Evolutionary conservation across 2,797 vertebrate genomes (phyloP), one percentile per base, ranked within the genome.

Genomic region (Austrolebias charrua): DNA sequence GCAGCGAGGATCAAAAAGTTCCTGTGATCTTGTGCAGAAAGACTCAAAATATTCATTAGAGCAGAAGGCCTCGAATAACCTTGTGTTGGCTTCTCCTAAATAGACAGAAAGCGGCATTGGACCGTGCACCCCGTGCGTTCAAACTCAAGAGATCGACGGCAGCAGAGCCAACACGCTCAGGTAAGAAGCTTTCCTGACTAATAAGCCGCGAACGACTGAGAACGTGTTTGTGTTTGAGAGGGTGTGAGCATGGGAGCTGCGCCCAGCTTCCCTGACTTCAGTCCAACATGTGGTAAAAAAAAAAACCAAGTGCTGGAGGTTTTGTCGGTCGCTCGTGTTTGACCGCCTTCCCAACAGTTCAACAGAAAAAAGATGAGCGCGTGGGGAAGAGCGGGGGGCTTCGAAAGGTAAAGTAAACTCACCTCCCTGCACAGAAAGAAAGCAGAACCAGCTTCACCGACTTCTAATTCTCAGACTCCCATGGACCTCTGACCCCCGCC

Each of bases 401-500:
- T 61, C 67, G 51, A 77, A 79, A 82, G 69, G 81, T 76, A 83
- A 89, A 88, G 86, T 82, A 89, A 89, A 88, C 77, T 66, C 16
- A 24, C 58, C 53, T 63, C 61, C 60, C 71, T 67, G 73, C 82
- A 79, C 24, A 77, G 57, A 77, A 60, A 66, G 50, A 76, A 71
- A 71, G 71, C 71, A 82, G 64, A 80, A 66, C 45, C 35, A 7
- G 46, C 57, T 69, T 71, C 61, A 75, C 66, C 50, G 64, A 72
- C 75, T 69, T 76, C 61, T 63, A n/a, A 52, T 83, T 77, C 80
- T 76, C 80, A 69, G 72, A 74, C 85, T 88, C 88, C 69, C 87
- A 83, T 82, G 78, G 85, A 88, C 82, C 89, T 86, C 79, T 84
- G 88, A 89, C 83, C 84, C 67, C 58, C 55, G 73, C 71, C 61